Conservation (phyloP, 2,797 vertebrate genomes). For the Falco novaeseelandiae region DNA sequence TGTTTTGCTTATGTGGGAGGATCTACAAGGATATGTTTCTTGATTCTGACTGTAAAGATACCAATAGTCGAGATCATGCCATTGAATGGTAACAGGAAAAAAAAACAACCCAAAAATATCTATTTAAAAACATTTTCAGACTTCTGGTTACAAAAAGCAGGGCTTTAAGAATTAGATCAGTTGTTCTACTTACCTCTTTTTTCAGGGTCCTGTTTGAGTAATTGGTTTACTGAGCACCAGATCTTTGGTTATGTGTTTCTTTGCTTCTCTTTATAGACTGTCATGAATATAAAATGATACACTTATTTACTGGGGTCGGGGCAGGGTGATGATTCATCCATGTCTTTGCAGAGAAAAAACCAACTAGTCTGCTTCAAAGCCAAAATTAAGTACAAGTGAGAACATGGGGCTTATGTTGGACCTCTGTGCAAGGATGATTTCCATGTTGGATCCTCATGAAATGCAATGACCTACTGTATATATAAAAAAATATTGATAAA, state of each 20-base stretch:
- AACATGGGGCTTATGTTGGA: rapidly evolving
- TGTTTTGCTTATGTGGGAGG: constrained; percentile 96
- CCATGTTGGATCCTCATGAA: background rate
- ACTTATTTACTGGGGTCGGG: background rate
- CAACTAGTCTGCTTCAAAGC: background rate
- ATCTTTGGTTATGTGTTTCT: background rate
- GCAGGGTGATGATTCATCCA: background rate
- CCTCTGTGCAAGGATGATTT: background rate
- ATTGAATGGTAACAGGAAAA: constrained; percentile 86
- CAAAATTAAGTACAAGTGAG: background rate
- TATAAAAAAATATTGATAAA: background rate
- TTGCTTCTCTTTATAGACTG: background rate
- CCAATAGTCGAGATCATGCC: constrained; percentile 86
- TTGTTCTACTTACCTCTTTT: background rate
- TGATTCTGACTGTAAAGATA: constrained; percentile 92
- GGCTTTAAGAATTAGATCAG: background rate
- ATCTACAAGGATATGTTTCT: constrained; percentile 98
- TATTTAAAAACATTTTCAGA: background rate
- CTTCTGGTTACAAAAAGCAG: background rate
- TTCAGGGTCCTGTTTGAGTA: background rate
- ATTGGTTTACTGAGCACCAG: background rate
- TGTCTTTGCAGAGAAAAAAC: background rate
- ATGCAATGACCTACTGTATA: background rate
- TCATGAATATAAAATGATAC: background rate
- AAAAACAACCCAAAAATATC: rapidly evolving